Base-by-base conservation (phyloP, 2,888 invertebrate genomes). In the Marasmarcha lunaedactyla region DNA sequence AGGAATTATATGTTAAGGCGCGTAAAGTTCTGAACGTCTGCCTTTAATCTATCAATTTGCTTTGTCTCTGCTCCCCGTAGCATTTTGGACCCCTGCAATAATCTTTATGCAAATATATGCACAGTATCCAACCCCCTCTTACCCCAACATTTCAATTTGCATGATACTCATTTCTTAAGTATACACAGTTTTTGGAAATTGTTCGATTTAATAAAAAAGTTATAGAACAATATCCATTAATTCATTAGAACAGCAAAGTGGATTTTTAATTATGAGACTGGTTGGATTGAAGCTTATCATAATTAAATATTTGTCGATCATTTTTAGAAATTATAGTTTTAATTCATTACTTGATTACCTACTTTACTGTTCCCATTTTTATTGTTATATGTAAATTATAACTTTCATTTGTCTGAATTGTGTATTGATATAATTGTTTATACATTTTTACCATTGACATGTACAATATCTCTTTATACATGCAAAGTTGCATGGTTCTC, bases 1-100 rank as follows among this genome's bases (percentile, higher is more conserved):
- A 15, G n/a, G 20, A 15, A 15, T 15, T 11, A 7, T 7, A n/a
- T 30, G 30, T 30, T 4, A 30, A 30, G 30, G 30, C 30, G 30
- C 30, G 11, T 30, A 30, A 30, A 7, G 30, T 30, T 65, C 49
- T 59, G 57, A 54, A 55, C 59, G 59, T 64, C 51, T 55, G 58
- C 63, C 52, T 54, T 65, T 65, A 69, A 65, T 63, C 58, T 65
- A 58, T 71, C 63, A 66, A 71, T 30, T 30, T 60, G 78, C 78
- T 79, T 78, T 68, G 56, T 69, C 66, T 70, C 59, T 72, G 70
- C 68, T 71, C 63, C 58, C 63, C 60, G 69, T 76, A 74, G 78
- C 71, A 69, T 73, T 71, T 61, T 71, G 70, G 53, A 53, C 71
- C 73, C 71, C n/a, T 62, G 76, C 77, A 70, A 69, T 71, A 20